Conservation (phyloP, 2,888 invertebrate species). For the Electrophaes corylata region DNA sequence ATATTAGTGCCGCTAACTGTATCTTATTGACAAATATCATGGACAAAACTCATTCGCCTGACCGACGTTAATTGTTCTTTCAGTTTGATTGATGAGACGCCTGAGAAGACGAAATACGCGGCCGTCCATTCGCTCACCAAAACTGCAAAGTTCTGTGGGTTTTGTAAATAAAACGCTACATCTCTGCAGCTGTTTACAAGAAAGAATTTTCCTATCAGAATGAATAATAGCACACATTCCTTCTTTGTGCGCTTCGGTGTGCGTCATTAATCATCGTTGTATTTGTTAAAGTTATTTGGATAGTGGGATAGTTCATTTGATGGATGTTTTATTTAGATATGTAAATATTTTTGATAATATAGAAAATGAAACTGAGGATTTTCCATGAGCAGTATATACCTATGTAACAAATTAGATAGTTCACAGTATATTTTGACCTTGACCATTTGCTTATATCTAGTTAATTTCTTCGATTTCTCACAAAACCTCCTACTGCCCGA, state of each 20-base stretch:
- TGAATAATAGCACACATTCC: slow-evolving; percentile 49
- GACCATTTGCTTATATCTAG: no score
- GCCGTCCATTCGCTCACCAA: background rate
- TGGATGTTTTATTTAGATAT: slow-evolving; percentile 11
- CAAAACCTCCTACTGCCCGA: no score
- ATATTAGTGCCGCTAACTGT: no score
- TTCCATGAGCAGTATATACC: no score
- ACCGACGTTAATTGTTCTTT: background rate
- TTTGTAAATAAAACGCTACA: slow-evolving; percentile 16
- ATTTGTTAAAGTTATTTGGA: slow-evolving; percentile 36
- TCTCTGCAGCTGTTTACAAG: slow-evolving; percentile 23
- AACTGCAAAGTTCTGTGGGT: slow-evolving; percentile 1
- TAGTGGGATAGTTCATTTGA: slow-evolving; percentile 32
- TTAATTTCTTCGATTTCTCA: no score
- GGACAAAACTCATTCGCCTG: no score
- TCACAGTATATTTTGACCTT: no score
- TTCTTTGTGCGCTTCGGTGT: slow-evolving; percentile 32
- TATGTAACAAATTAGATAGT: no score
- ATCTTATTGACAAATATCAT: no score
- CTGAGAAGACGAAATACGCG: background rate
- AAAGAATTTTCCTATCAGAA: slow-evolving; percentile 46
- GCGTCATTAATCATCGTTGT: slow-evolving; percentile 47
- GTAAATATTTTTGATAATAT: slow-evolving; percentile 1
- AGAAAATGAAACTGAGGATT: background rate
- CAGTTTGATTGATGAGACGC: background rate